Percentiles rank a stretch among this genome's conserved stretches.
Evolutionary conservation across 1,140 invertebrate genomes (phyloP).

Genomic region (Drosophila tropicalis): DNA sequence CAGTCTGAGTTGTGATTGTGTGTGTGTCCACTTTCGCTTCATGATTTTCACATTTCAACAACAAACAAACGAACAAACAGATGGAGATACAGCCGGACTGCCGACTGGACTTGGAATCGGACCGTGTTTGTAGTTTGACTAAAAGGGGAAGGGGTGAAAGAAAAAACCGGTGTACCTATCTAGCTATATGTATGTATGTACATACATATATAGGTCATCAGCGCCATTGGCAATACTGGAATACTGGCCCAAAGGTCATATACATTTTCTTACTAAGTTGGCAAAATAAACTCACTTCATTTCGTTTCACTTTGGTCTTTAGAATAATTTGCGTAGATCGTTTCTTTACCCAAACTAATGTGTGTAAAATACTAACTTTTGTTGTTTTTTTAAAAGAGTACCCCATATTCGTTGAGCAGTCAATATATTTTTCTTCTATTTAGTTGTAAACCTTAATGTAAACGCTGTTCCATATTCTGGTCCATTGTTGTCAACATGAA

Average conservation of each 20-base stretch:
- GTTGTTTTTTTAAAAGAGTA: constrained; percentile 19
- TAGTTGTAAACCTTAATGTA: constrained; percentile 54
- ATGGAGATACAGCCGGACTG: constrained; percentile 48
- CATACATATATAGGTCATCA: constrained; percentile 49
- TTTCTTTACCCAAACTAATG: background rate
- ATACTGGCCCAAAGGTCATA: constrained; percentile 19
- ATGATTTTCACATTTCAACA: constrained; percentile 61
- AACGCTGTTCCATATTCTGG: constrained; percentile 14
- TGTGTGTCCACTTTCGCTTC: constrained; percentile 25
- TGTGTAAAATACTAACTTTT: background rate
- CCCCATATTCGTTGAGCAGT: background rate
- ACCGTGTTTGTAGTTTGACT: constrained; percentile 6
- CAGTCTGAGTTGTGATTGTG: constrained; percentile 1
- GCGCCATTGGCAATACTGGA: constrained; percentile 32
- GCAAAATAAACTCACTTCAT: background rate
- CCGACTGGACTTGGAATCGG: constrained; percentile 41
- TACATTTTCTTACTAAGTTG: constrained; percentile 7
- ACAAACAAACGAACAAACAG: constrained; percentile 56
- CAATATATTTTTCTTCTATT: constrained; percentile 37
- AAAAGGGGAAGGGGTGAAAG: background rate
- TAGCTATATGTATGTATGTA: background rate
- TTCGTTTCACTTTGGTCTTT: background rate
- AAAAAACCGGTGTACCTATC: background rate
- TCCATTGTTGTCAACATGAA: constrained; percentile 73
- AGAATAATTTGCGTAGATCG: background rate